Evolutionary conservation across 2,113 vertebrate species (phyloP).

Genomic region (Tachycineta bicolor): DNA sequence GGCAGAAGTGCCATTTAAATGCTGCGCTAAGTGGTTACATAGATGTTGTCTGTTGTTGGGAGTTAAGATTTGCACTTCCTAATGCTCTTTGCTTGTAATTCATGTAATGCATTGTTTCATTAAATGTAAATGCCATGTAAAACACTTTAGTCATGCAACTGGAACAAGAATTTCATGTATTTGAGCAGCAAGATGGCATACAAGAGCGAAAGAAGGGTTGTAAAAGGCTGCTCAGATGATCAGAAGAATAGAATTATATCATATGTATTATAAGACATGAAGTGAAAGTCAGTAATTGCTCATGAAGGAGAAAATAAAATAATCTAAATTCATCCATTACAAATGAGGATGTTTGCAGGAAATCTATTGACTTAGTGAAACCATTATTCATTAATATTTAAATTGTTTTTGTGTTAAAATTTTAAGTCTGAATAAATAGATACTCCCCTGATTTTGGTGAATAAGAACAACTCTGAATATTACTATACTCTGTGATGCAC

Average conservation of each 20-base stretch:
- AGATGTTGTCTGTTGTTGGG: neutral
- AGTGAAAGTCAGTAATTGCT: neutral
- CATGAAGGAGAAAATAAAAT: neutral
- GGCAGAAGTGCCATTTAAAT: neutral
- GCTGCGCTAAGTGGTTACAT: neutral
- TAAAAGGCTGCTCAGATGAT: neutral
- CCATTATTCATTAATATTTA: neutral
- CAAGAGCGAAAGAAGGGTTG: neutral
- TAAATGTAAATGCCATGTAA: slow-evolving; percentile 41
- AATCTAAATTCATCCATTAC: neutral
- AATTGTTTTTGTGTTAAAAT: neutral
- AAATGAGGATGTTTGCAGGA: neutral
- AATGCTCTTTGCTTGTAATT: slow-evolving; percentile 15
- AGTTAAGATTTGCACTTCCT: neutral
- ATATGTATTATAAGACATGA: neutral
- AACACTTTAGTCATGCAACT: neutral
- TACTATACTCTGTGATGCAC: neutral
- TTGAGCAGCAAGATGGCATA: neutral
- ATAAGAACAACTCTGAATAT: neutral
- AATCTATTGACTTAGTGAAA: neutral
- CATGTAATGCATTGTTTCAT: neutral
- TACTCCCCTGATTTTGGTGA: neutral
- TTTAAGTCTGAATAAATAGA: neutral
- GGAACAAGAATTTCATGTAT: neutral
- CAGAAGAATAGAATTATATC: neutral